Evolutionary conservation across 2,797 vertebrate species (phyloP), one percentile per base, ranked within the genome.

Genomic region (Poeciliopsis presidionis): DNA sequence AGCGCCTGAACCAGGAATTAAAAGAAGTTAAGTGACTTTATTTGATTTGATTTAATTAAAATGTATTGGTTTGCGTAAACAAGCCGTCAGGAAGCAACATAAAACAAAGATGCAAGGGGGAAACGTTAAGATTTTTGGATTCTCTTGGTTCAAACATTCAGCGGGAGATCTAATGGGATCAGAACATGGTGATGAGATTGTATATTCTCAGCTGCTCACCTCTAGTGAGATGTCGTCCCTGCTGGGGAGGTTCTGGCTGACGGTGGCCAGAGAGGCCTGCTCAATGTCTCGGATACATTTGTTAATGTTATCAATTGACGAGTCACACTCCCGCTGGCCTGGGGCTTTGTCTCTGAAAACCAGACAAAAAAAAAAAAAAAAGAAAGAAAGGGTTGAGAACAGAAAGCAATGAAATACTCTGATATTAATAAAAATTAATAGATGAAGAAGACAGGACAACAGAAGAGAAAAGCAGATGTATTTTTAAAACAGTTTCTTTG

Each of bases 201-300:
- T 84, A 73, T 85, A 70, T 77, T 46, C 12, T 28, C 45, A 76
- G 75, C 20, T 57, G 41, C 81, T 94, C 95, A 98, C 98, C 96
- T 99, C 98, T 80, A 99, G 95, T 0, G 98, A 99, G 91, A 99
- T 99, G 95, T 99, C 98, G 0, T 99, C 98, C 88, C 98, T 96
- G 28, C 96, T 96, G 89, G 97, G 96, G 89, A 99, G 80, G 86
- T 97, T 98, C 94, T 99, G 98, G 93, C 98, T 99, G 88, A 99
- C 96, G 0, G 97, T 97, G 0, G 97, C 98, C 5, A 99, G 95
- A 0, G 98, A 99, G 43, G 98, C 98, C 93, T 99, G 98, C 88
- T 99, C 98, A 3, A 99, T 99, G 93, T 99, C 97, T 86, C 98
- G 95, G 94, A 99, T 98, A 92, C 97, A 98, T 79, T 95, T 96